Percentiles rank a stretch among this genome's conserved stretches.
These are phyloP conservation scores for Forbesichthys agassizii DNA, from an alignment of 2,113 vertebrate genomes.

Conservation along the genomic window DNA sequence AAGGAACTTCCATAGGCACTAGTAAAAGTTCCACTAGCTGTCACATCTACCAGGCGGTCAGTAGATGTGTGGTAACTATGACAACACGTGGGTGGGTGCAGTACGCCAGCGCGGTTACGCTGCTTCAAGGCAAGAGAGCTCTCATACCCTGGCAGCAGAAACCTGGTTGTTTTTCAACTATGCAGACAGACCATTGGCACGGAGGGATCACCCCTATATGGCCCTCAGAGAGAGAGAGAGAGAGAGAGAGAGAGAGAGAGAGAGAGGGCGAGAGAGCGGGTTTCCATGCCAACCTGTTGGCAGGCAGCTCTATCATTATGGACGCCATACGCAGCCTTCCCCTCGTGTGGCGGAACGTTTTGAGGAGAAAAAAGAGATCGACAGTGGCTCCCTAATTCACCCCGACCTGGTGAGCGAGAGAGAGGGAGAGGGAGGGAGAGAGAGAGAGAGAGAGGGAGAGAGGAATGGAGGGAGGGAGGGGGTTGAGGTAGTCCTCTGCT, in stretches of 20 bases:
- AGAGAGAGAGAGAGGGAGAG: neutral
- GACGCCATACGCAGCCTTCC: constrained; percentile 26
- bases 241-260: neutral
- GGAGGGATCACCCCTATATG: constrained; percentile 20
- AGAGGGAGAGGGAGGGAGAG: neutral
- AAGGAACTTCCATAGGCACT: no score
- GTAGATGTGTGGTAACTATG: no score
- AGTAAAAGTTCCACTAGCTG: no score
- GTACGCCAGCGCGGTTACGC: neutral
- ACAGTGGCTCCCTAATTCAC: constrained; percentile 35
- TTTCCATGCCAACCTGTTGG: constrained; percentile 46
- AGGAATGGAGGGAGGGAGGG: neutral
- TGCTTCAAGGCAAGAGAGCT: neutral
- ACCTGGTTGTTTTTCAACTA: constrained; percentile 35
- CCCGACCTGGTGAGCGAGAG: neutral
- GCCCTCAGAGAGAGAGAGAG: neutral
- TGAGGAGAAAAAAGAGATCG: constrained; percentile 34
- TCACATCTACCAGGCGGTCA: no score
- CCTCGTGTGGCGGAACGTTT: constrained; percentile 28
- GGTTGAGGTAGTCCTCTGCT: neutral
- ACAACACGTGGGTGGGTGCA: no score
- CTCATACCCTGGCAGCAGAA: constrained; percentile 17
- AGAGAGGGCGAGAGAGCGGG: constrained; percentile 7
- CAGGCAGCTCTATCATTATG: constrained; percentile 38
- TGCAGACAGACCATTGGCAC: constrained; percentile 41